These are phyloP conservation scores for Thelaira solivaga DNA, from an alignment of 2,888 invertebrate genomes.

Conservation along the genomic window DNA sequence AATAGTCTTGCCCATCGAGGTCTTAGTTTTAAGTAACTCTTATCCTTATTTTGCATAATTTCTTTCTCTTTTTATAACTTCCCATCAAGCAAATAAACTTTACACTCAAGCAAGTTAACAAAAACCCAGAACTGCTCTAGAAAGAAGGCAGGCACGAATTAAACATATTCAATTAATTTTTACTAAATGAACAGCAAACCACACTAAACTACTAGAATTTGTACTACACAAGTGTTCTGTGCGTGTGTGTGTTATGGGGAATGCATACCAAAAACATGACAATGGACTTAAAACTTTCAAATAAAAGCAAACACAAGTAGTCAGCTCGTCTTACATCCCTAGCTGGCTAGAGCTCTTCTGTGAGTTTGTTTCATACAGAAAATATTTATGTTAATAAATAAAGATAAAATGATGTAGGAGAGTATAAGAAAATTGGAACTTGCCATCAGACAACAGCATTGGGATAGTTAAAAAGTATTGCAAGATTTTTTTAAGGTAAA, in stretches of 20 bases:
- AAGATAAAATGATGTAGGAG: slow-evolving; percentile 23
- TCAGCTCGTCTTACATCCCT: not conserved
- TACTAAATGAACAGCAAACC: slow-evolving; percentile 54
- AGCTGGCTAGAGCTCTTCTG: not conserved
- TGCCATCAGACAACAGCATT: slow-evolving; percentile 25
- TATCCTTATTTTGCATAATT: not conserved
- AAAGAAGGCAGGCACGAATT: slow-evolving; percentile 53
- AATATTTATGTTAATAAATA: slow-evolving; percentile 48
- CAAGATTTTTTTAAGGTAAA: no score
- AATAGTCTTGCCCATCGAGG: slow-evolving; percentile 25
- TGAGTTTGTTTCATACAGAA: slow-evolving; percentile 2
- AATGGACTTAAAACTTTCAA: slow-evolving; percentile 19
- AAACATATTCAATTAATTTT: slow-evolving; percentile 62
- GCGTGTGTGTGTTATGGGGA: no score
- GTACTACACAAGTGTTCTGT: no score
- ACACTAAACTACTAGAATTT: no score
- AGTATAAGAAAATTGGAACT: slow-evolving; percentile 39
- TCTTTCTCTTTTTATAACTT: slow-evolving; percentile 2
- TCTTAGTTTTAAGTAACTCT: slow-evolving; percentile 29
- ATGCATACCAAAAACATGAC: slow-evolving; percentile 8
- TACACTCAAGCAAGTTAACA: not conserved
- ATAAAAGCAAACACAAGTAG: not conserved
- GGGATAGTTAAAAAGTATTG: not conserved
- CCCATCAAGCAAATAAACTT: not conserved
- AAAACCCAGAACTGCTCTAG: not conserved